Evolutionary conservation across 2,797 vertebrate genomes (phyloP).

Genomic region (Rousettus madagascariensis): DNA sequence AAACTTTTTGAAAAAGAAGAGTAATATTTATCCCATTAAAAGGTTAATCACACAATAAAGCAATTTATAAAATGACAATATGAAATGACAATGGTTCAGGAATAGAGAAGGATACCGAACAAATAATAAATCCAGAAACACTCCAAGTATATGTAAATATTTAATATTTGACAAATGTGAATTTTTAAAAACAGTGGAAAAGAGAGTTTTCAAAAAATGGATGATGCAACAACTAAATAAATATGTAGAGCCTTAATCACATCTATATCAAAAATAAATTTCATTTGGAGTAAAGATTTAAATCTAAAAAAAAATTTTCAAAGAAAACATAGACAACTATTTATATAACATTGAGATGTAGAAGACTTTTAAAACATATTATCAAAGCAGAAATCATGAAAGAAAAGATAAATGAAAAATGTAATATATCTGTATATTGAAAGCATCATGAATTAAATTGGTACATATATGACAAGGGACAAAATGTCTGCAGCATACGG

Average conservation of each 20-base stretch:
- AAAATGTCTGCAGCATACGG: slow-evolving; percentile 45
- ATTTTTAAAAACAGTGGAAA: slow-evolving; percentile 64
- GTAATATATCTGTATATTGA: slow-evolving; percentile 42
- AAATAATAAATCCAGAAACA: slow-evolving; percentile 60
- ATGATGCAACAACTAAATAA: slow-evolving; percentile 70
- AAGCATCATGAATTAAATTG: slow-evolving; percentile 50
- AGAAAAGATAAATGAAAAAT: slow-evolving; percentile 56
- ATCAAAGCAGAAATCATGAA: slow-evolving; percentile 46
- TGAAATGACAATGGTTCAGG: slow-evolving; percentile 39
- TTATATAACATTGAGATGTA: slow-evolving; percentile 40
- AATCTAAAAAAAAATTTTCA: slow-evolving; percentile 57
- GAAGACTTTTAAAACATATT: slow-evolving; percentile 38
- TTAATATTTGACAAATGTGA: slow-evolving; percentile 62
- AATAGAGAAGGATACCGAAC: neutral
- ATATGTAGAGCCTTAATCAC: slow-evolving; percentile 71
- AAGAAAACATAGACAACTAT: slow-evolving; percentile 44
- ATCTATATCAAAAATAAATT: slow-evolving; percentile 75
- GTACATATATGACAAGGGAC: neutral
- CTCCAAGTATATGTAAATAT: slow-evolving; percentile 59
- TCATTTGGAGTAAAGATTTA: slow-evolving; percentile 68
- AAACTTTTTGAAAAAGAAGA: slow-evolving; percentile 50
- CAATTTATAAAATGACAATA: slow-evolving; percentile 37
- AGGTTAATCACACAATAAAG: slow-evolving; percentile 52
- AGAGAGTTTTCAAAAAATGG: slow-evolving; percentile 50
- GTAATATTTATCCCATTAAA: slow-evolving; percentile 38